Evolutionary conservation across 2,888 invertebrate genomes (phyloP).

Genomic region (Apamea epomidion): DNA sequence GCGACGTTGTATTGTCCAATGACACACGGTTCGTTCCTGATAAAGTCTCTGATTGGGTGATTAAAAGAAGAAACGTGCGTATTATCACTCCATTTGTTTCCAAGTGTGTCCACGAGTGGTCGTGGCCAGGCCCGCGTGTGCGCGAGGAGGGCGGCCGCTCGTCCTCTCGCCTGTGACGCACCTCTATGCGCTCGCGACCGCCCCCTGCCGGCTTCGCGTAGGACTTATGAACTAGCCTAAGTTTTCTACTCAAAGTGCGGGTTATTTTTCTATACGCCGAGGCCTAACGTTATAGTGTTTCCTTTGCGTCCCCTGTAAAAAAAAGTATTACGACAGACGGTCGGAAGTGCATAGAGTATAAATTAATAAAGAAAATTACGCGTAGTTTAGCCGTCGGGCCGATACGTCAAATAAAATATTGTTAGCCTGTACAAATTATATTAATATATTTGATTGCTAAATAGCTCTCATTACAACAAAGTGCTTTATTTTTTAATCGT

Average conservation of each 20-base stretch:
- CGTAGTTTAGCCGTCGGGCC: slow-evolving; percentile 68
- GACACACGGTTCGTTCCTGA: slow-evolving; percentile 16
- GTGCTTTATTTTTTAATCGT: slow-evolving; percentile 82
- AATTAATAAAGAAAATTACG: slow-evolving; percentile 65
- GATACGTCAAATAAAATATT: slow-evolving; percentile 68
- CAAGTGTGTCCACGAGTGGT: not conserved
- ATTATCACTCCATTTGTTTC: slow-evolving; percentile 21
- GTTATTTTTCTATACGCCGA: slow-evolving; percentile 64
- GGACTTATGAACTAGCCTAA: slow-evolving; percentile 69
- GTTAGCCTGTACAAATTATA: slow-evolving; percentile 84
- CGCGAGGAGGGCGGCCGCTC: slow-evolving; percentile 13
- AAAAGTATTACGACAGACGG: slow-evolving; percentile 67
- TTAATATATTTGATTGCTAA: slow-evolving; percentile 82
- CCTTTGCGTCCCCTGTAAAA: slow-evolving; percentile 67
- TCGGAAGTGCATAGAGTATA: slow-evolving; percentile 76
- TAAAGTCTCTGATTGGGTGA: not conserved
- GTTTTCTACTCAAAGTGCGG: slow-evolving; percentile 66
- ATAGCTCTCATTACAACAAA: slow-evolving; percentile 81
- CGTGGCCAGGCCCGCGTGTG: not conserved
- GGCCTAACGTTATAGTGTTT: slow-evolving; percentile 74
- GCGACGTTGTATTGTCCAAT: slow-evolving; percentile 36
- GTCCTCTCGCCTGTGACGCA: slow-evolving; percentile 37
- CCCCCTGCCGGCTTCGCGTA: slow-evolving; percentile 62
- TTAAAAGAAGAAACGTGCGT: not conserved
- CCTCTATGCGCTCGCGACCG: slow-evolving; percentile 64